Evolutionary conservation across 2,797 vertebrate species (phyloP).

Genomic region (Coluber constrictor): DNA sequence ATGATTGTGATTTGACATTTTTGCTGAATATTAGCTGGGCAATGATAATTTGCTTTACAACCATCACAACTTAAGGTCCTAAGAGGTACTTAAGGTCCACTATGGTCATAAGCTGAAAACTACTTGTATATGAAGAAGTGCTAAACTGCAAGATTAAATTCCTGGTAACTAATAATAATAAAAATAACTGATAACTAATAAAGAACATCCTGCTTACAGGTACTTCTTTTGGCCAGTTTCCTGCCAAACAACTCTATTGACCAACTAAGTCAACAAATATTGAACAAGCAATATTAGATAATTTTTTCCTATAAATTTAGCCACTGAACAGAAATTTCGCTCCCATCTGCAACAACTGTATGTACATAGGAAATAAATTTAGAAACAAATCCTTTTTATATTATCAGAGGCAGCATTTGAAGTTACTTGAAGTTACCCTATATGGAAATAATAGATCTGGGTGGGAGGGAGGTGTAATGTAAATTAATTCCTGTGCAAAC

Average conservation of each 20-base stretch:
- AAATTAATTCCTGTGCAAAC: background rate
- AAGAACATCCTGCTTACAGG: background rate
- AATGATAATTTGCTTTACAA: too few relatives aligned
- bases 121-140: background rate
- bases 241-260: background rate
- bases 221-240: background rate
- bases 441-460: background rate
- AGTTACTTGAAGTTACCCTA: background rate
- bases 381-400: background rate
- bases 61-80: too few relatives aligned
- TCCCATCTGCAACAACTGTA: background rate
- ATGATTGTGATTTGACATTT: too few relatives aligned
- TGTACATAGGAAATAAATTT: background rate
- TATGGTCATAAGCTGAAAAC: too few relatives aligned
- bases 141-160: background rate
- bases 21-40: too few relatives aligned
- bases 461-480: background rate
- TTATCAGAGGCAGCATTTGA: background rate
- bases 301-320: background rate
- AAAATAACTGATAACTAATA: background rate
- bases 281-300: background rate
- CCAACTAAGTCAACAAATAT: background rate
- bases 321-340: background rate
- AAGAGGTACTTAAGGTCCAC: too few relatives aligned
- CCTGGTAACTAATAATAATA: too few relatives aligned